These are phyloP conservation scores for Xenus cinereus DNA, from an alignment of 2,113 vertebrate species.

Conservation along the genomic window DNA sequence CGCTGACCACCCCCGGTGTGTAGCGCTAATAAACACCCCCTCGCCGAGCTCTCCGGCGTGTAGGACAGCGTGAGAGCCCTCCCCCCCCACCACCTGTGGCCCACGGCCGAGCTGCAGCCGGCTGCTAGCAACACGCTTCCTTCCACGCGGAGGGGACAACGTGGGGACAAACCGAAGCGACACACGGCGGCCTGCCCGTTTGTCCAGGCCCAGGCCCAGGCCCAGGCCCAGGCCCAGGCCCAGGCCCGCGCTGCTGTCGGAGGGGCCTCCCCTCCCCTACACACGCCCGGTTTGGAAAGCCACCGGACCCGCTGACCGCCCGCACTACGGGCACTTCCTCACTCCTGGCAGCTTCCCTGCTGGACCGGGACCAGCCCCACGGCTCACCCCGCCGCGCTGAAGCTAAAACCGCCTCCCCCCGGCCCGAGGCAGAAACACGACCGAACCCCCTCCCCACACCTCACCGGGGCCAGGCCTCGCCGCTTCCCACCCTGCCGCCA, in stretches of 20 bases:
- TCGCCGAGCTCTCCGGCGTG: fast-evolving
- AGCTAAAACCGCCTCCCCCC: no score
- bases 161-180: not conserved
- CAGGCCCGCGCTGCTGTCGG: not conserved
- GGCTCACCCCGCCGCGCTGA: fast-evolving
- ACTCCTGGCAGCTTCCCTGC: not conserved
- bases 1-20: fast-evolving
- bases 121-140: fast-evolving
- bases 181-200: not conserved
- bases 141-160: no score
- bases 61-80: no score
- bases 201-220: no score
- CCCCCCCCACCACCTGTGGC: not conserved
- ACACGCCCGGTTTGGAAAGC: no score
- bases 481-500: not conserved
- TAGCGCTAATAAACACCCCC: fast-evolving
- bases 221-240: not conserved
- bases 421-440: fast-evolving
- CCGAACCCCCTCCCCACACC: fast-evolving
- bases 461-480: fast-evolving
- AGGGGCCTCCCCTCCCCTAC: not conserved
- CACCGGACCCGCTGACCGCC: not conserved
- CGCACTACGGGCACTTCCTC: not conserved
- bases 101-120: no score
- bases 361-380: not conserved